A percentile compares a stretch with the other conserved stretches of the same genome.
Evolutionary conservation across 64 coral and sea anemone genomes (phyloP).

Genomic region (Montipora sp.): DNA sequence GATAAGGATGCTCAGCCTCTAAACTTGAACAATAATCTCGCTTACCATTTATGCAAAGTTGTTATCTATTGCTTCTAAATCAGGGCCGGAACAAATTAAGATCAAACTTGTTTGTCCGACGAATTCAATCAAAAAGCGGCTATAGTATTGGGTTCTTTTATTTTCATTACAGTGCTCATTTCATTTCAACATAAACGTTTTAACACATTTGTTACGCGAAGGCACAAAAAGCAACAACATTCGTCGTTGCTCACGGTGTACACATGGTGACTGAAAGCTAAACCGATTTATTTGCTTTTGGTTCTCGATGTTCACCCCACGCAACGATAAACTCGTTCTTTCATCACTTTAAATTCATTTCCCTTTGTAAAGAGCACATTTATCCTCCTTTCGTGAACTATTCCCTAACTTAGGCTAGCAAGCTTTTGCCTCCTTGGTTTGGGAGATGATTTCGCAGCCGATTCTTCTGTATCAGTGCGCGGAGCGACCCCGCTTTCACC

Average conservation of each 20-base stretch:
- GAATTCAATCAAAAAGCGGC: no score
- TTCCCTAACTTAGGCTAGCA: background rate
- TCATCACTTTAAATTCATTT: background rate
- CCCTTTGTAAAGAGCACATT: background rate
- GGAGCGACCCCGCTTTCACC: background rate
- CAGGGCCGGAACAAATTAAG: background rate
- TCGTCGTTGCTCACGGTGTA: background rate
- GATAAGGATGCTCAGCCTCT: no score
- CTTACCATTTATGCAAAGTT: background rate
- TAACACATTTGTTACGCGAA: background rate
- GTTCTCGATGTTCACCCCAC: background rate
- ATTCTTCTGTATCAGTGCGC: background rate
- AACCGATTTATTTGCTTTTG: background rate
- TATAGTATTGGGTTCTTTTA: no score
- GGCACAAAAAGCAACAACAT: background rate
- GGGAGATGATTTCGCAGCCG: background rate
- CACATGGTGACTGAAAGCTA: no score
- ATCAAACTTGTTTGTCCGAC: background rate
- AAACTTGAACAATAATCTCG: background rate
- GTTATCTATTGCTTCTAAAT: background rate
- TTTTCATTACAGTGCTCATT: background rate
- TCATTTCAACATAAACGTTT: background rate
- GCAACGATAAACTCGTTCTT: background rate
- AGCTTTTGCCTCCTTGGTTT: background rate
- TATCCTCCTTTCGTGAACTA: background rate